Conservation (phyloP, 2,797 vertebrate species). For the Eulemur coronatus region DNA sequence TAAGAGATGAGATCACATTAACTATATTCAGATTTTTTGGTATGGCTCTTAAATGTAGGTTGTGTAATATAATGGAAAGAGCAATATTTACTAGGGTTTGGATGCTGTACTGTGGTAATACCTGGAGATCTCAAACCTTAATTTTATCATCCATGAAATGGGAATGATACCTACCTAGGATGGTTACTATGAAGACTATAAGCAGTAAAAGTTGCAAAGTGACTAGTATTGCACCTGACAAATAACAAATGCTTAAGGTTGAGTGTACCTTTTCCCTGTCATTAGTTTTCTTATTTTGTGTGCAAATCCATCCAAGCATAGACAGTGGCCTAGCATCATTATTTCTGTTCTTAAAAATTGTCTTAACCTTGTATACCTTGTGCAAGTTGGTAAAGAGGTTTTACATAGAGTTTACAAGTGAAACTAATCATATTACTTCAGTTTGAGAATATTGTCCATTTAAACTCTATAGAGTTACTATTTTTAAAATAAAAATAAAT, state of each 20-base stretch:
- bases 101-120: neutral
- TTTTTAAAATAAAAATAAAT: slow-evolving; percentile 40
- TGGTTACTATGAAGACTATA: neutral
- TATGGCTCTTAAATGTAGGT: neutral
- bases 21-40: neutral
- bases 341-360: neutral
- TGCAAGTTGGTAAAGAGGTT: neutral
- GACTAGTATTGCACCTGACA: neutral
- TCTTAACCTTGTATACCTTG: neutral
- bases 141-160: slow-evolving; percentile 10
- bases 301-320: neutral
- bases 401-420: neutral
- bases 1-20: neutral
- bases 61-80: neutral
- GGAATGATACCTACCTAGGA: neutral
- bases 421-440: neutral
- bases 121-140: neutral
- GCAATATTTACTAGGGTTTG: neutral
- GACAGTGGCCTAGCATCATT: neutral
- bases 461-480: neutral
- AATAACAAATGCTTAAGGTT: neutral
- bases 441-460: neutral
- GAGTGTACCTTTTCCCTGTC: neutral
- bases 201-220: neutral
- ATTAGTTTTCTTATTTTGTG: neutral